Evolutionary conservation across 2,888 invertebrate genomes (phyloP), one percentile per base, ranked within the genome.

Genomic region (Rhingia campestris): DNA sequence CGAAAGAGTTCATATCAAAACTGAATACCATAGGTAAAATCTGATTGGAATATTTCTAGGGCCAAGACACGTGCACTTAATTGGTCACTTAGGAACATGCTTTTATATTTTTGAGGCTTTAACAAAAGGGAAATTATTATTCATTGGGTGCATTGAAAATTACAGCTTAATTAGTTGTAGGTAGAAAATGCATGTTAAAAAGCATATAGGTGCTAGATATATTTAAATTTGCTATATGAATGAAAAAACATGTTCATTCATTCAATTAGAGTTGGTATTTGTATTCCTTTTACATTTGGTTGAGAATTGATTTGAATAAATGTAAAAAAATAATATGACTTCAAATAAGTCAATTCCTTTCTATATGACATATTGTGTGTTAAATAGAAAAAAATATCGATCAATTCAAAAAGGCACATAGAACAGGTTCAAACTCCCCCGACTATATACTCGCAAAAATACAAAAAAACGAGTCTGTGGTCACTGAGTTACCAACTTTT

Each of bases 391-490:
- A 49, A 49, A 49, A 10, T 49, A 45, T 54, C 35, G 49, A 61
- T 37, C 73, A 32, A 12, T 14, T 39, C 39, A 51, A 43, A 59
- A 43, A 43, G 5, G 39, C 37, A 69, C 43, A 74, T 37, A 63
- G 39, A 75, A 72, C 81, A 72, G 72, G 81, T 81, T 72, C 53
- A 76, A 76, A 70, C 81, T 76, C 81, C 76, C 70, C 66, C 72
- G 58, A 69, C 12, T 45, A 63, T 14, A 10, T 12, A 37, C 39
- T 53, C 22, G 47, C 35, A 45, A 37, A 73, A 51, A 69, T 35
- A 30, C 6, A 37, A 72, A 39, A 51, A 74, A 43, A 39, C 33
- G 10, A 32, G 70, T 76, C 81, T 81, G 66, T 61, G 64, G 76
- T 70, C 81, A 70, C 66, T 81, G 59, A 66, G 59, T 72, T 77